Base-by-base conservation (phyloP, 2,888 invertebrate genomes). In the Andrena hattorfiana region DNA sequence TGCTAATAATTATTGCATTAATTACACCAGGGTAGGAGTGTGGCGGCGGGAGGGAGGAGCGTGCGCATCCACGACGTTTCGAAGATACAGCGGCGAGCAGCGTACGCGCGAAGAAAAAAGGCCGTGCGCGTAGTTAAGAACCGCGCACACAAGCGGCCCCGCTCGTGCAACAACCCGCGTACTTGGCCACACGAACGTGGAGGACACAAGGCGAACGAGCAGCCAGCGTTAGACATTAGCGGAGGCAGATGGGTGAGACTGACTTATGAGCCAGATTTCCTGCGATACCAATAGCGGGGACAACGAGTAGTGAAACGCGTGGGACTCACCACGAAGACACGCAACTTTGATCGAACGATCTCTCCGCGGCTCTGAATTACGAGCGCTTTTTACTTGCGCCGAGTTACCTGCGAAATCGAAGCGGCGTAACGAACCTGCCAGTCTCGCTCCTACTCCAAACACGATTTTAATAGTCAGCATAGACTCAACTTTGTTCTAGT, bases 1-100 rank as follows among this genome's bases (percentile, higher is more conserved):
- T 91, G 92, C 92, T 92, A 90, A 92, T 92, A 92, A 92, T 91
- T 91, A 91, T 92, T 91, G 90, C 91, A 92, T 92, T 92, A 92
- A 92, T 92, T 92, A 91, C 77, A 62, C 70, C 83, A 42, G 42
- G 56, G 54, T 54, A 54, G 54, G 54, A 54, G 23, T 42, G 42
- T 16, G 42, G 42, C 42, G 54, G 23, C 23, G 23, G 26, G 56
- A 26, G 81, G 54, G 84, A 70, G 77, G 71, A 77, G 74, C 60
- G 84, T 77, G 84, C 84, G 80, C 85, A 81, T 84, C 80, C 70
- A 83, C 84, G 83, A 84, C 84, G 84, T 79, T 83, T 84, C 84
- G 78, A 72, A 76, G 79, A 78, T 78, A 84, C 73, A 68, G 74
- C 23, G 77, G 59, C 54, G 70, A 68, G 26, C 69, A 68, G 26